These are phyloP conservation scores for Phania funesta DNA, from an alignment of 2,888 invertebrate genomes.

Conservation along the genomic window DNA sequence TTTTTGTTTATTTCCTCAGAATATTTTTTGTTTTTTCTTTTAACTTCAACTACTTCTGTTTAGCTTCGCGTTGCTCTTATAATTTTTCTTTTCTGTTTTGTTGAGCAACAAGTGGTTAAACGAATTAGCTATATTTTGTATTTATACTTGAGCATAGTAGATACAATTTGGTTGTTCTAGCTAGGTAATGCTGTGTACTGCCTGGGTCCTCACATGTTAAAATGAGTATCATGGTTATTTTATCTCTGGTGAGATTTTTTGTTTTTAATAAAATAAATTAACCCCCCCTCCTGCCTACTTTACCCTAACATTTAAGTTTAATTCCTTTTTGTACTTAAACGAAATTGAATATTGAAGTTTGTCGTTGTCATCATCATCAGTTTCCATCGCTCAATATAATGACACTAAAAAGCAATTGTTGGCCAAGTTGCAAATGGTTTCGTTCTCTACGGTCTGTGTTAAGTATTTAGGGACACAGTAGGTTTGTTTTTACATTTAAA, in stretches of 20 bases:
- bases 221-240: conserved; percentile 32
- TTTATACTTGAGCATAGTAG: conserved; percentile 22
- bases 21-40: conserved; percentile 17
- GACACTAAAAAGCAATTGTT: conserved; percentile 78
- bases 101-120: conserved; percentile 59
- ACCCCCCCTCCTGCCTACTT: conserved; percentile 50
- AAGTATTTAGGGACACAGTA: conserved; percentile 12
- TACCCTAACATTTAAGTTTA: conserved; percentile 29
- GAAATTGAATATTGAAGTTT: conserved; percentile 58
- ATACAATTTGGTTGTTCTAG: conserved; percentile 13
- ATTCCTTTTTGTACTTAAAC: background rate
- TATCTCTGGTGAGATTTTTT: conserved; percentile 46
- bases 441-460: conserved; percentile 42
- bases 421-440: conserved; percentile 42
- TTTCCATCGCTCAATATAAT: conserved; percentile 79
- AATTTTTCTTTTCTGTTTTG: background rate
- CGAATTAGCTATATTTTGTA: conserved; percentile 58
- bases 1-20: conserved; percentile 55
- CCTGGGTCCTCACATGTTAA: background rate
- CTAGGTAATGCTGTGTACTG: background rate
- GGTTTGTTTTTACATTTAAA: conserved; percentile 28
- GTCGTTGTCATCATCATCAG: conserved; percentile 73
- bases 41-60: conserved; percentile 36
- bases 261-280: background rate
- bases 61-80: background rate